Evolutionary conservation across 2,888 invertebrate genomes (phyloP), one percentile per base, ranked within the genome.

Genomic region (Drosophila mettleri): DNA sequence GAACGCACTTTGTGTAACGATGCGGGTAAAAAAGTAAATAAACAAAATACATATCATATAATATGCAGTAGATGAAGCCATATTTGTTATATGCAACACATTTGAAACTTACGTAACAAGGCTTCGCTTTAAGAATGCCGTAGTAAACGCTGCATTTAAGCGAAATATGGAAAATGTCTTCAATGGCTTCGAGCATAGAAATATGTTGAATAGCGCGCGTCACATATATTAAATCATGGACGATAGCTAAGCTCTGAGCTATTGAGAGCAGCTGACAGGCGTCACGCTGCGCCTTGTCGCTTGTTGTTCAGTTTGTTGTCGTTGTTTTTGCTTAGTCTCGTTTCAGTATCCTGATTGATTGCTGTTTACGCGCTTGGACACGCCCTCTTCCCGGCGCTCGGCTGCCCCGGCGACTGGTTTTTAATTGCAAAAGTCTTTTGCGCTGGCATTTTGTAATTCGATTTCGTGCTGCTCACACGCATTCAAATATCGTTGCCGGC

Each of bases 291-390:
- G n/a, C n/a, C n/a, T 59, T 27, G 38, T 48, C 38, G 48, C 18
- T 51, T 27, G 18, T 58, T 66, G 71, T 63, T 34, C 41, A 29
- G 34, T 54, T 62, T 34, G 49, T n/a, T 62, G 48, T 34, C 43
- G 48, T 29, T 63, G 16, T 46, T 57, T 27, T 20, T 39, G 38
- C 51, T 41, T 60, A 39, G 41, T 22, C 27, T 12, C 29, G 41
- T 27, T 51, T n/a, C 41, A 41, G 27, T 24, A 46, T 51, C 54
- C 78, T 85, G 81, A 87, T 82, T 85, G 85, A 82, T 82, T 84
- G 69, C 55, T 86, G 80, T 80, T 86, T 86, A 80, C 69, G 69
- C 65, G 57, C 33, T 67, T 58, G 60, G 33, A 41, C 64, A 48
- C 18, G 57, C 69, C 41, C 16, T 16, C 24, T 18, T 16, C 24